phyloP scores from a whole-genome alignment of 2,888 invertebrate species.

The Cryptosula pallasiana region DNA sequence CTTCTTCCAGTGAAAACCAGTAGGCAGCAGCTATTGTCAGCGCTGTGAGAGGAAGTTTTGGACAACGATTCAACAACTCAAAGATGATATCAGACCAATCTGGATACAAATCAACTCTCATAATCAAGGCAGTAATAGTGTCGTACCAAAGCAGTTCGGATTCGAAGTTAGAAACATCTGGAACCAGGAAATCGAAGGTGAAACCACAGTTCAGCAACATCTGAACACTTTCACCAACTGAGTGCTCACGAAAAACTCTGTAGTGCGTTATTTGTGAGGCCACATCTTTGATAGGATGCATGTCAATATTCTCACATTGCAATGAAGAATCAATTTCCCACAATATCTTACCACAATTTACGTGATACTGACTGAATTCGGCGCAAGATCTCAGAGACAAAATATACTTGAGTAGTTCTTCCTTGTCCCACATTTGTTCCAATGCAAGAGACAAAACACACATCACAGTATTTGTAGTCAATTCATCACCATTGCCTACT shows the following conservation, averaged over 20 bases:
- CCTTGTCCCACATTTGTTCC: background rate
- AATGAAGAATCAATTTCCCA: background rate
- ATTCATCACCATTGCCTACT: too few species aligned
- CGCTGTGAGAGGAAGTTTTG: background rate
- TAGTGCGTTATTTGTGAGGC: background rate
- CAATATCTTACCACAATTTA: background rate
- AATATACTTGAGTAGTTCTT: background rate
- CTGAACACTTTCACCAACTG: background rate
- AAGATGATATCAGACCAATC: background rate
- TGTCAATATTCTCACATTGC: too few species aligned
- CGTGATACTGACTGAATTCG: background rate
- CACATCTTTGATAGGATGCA: background rate
- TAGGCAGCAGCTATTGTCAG: too few species aligned
- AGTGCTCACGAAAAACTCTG: background rate
- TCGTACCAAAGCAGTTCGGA: background rate
- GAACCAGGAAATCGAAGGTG: background rate
- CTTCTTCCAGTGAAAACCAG: too few species aligned
- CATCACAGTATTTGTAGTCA: too few species aligned
- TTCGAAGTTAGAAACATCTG: background rate
- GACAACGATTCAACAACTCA: background rate
- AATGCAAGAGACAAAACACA: too few species aligned
- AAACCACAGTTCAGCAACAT: background rate
- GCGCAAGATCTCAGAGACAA: background rate
- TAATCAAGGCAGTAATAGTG: background rate
- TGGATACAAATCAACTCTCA: background rate